Percentiles rank a stretch among this genome's conserved stretches.
These are phyloP conservation scores for Hemicrepidius hirtus DNA, from an alignment of 2,888 invertebrate genomes.

Conservation along the genomic window DNA sequence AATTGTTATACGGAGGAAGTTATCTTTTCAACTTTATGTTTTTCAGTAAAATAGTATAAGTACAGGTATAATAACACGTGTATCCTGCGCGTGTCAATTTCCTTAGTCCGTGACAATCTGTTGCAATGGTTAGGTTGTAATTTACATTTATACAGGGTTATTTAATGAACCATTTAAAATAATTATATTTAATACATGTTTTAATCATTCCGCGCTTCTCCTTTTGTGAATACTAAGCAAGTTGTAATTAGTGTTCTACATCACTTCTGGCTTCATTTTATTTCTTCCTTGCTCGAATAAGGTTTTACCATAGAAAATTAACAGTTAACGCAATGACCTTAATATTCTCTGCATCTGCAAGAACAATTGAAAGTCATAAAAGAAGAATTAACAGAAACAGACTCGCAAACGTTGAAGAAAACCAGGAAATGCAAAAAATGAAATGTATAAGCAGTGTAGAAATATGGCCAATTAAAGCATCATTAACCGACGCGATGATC, in stretches of 20 bases:
- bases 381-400: background rate
- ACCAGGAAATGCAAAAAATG: too few species aligned
- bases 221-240: slow-evolving; percentile 33
- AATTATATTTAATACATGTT: slow-evolving; percentile 34
- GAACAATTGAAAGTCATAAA: background rate
- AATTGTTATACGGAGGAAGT: slow-evolving; percentile 12
- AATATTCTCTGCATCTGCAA: background rate
- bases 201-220: slow-evolving; percentile 26
- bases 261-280: slow-evolving; percentile 28
- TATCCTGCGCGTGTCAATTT: slow-evolving; percentile 32
- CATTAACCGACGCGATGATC: too few species aligned
- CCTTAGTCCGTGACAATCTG: slow-evolving; percentile 27
- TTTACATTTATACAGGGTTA: slow-evolving; percentile 33
- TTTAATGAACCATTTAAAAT: slow-evolving; percentile 35
- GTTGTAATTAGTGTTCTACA: slow-evolving; percentile 30
- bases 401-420: background rate
- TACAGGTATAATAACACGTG: slow-evolving; percentile 24
- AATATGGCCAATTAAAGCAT: too few species aligned
- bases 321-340: slow-evolving; percentile 11
- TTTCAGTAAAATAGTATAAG: slow-evolving; percentile 1
- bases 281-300: slow-evolving; percentile 15
- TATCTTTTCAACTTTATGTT: background rate
- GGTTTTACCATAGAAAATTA: slow-evolving; percentile 14
- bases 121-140: slow-evolving; percentile 20
- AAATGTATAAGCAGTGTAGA: too few species aligned